phyloP scores from a whole-genome alignment of 2,888 invertebrate genomes.

The Euspilapteryx auroguttella region DNA sequence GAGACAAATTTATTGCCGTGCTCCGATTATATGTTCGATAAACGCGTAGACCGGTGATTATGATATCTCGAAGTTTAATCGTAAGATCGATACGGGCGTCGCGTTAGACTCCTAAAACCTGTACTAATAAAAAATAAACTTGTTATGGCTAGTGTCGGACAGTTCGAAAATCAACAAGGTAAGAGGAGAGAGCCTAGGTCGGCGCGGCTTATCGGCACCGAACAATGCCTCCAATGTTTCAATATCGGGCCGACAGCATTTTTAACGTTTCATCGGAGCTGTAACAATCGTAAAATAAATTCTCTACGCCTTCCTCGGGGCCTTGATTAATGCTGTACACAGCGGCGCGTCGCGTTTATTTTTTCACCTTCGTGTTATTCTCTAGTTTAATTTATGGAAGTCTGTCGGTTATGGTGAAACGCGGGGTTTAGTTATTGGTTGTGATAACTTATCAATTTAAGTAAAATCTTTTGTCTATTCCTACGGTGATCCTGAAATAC shows the following conservation, averaged over 20 bases:
- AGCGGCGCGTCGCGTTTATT: constrained; percentile 41
- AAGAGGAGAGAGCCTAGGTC: constrained; percentile 16
- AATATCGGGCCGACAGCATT: constrained; percentile 56
- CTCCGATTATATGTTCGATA: constrained; percentile 56
- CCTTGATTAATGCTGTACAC: constrained; percentile 57
- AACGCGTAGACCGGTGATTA: constrained; percentile 58
- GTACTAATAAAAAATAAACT: constrained; percentile 58
- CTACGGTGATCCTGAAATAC: too few species aligned
- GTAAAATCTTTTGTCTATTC: too few species aligned
- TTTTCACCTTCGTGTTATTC: constrained; percentile 42
- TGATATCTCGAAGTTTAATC: constrained; percentile 56
- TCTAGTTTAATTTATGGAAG: constrained; percentile 48
- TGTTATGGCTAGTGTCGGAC: constrained; percentile 47
- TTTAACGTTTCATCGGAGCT: constrained; percentile 57
- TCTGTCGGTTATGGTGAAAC: constrained; percentile 10
- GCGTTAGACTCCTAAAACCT: constrained; percentile 50
- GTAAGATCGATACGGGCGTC: constrained; percentile 53
- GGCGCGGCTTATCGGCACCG: constrained; percentile 22
- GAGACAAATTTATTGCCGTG: constrained; percentile 56
- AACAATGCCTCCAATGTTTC: constrained; percentile 56
- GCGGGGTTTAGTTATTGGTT: not conserved
- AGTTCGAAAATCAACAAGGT: constrained; percentile 57
- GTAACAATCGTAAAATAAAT: constrained; percentile 61
- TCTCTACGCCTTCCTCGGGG: constrained; percentile 54
- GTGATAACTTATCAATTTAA: too few species aligned